Conservation (phyloP, 2,113 vertebrate genomes). For the Archocentrus centrarchus region DNA sequence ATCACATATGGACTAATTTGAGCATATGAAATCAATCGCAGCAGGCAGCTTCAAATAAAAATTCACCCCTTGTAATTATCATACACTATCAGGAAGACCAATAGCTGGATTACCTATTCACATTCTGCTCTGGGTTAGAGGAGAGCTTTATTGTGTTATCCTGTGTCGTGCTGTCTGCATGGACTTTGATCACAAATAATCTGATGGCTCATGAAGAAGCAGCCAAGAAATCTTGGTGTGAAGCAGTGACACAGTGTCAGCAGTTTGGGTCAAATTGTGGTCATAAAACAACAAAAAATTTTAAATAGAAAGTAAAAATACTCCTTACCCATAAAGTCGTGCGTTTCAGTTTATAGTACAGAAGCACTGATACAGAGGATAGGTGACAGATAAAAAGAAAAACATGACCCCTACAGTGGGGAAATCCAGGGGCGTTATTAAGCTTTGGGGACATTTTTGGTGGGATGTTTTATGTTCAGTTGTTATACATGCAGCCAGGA, state of each 20-base stretch:
- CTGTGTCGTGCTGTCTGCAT: neutral
- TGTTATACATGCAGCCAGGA: neutral
- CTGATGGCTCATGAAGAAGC: neutral
- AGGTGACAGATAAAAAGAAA: neutral
- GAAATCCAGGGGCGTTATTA: neutral
- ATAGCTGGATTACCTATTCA: neutral
- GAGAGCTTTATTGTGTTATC: neutral
- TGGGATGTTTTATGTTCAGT: neutral
- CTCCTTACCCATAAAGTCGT: neutral
- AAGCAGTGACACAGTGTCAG: neutral
- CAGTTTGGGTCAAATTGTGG: neutral
- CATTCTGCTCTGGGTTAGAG: neutral
- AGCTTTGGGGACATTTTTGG: neutral
- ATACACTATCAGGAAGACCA: neutral
- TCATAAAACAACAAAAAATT: neutral
- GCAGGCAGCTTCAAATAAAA: neutral
- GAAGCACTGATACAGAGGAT: neutral
- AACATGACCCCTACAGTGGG: neutral
- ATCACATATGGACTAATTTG: fast-evolving
- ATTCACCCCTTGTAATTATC: neutral
- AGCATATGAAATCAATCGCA: neutral
- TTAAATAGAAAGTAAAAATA: neutral
- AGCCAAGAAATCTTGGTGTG: neutral
- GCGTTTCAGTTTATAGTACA: neutral
- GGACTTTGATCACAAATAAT: slow-evolving; percentile 26